Evolutionary conservation across 37 sponge, comb jelly and placozoan genomes (phyloP), one percentile per base, ranked within the genome.

Genomic region (Halichondria panicea): DNA sequence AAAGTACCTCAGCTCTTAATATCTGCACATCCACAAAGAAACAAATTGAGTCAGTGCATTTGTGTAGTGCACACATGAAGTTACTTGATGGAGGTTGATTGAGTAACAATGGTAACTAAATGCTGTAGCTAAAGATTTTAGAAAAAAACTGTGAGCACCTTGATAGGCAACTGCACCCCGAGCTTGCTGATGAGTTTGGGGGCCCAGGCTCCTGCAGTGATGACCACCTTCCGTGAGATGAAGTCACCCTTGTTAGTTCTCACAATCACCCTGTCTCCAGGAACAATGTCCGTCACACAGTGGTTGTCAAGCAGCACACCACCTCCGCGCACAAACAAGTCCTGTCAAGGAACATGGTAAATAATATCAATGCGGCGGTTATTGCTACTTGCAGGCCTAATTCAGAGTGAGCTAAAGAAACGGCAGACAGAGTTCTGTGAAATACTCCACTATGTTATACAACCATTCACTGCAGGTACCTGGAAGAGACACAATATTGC

Each of bases 141-240:
- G 2, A 68, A 41, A 40, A 42, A 48, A 45, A 28, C 38, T 25
- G 19, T 71, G 5, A 2, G 1, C 55, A 86, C 88, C 65, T 74
- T 67, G 34, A 91, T 37, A 34, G 94, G 84, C 50, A 93, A 67
- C 25, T 78, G 53, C 37, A 93, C 55, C 42, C 84, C 87, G 57
- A 83, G 52, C 35, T 37, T 31, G 28, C 67, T 64, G 22, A 88
- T 3, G 27, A 93, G 35, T 0, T 42, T 72, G 27, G 86, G 66
- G n/a, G 84, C 43, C 94, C 94, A 93, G 28, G 94, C 30, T 53
- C 91, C 91, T 33, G 91, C 88, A 31, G 91, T 76, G 35, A 93
- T 77, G 19, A 93, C 79, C 39, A 93, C 40, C n/a, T 78, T 50
- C 42, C 59, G 81, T 19, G 90, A 50, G 1, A 8, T 64, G 76